Percentiles rank a stretch among this genome's conserved stretches.
Conservation (phyloP, 2,113 vertebrate species). For the Oryzias celebensis region DNA sequence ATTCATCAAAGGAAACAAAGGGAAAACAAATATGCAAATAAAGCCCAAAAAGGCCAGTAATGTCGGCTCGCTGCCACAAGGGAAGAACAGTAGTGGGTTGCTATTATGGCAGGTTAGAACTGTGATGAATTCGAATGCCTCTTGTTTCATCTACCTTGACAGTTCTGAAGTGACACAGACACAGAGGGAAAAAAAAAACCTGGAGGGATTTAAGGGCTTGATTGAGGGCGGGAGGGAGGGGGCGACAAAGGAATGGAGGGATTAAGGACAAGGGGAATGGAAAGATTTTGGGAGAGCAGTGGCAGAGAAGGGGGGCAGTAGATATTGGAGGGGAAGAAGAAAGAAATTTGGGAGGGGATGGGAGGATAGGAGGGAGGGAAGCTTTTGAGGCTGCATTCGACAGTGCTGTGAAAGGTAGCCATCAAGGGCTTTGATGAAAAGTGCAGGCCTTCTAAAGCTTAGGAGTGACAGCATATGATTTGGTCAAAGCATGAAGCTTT, state of each 20-base stretch:
- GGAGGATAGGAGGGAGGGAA: constrained; percentile 64
- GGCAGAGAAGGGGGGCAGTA: constrained; percentile 41
- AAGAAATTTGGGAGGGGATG: constrained; percentile 69
- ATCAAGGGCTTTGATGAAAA: constrained; percentile 78
- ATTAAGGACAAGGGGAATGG: constrained; percentile 70
- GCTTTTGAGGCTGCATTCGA: constrained; percentile 73
- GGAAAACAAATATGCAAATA: constrained; percentile 77
- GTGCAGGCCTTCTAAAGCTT: constrained; percentile 77
- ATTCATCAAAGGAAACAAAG: constrained; percentile 76
- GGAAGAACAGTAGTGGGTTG: constrained; percentile 59
- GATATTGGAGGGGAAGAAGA: constrained; percentile 68
- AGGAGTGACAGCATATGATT: constrained; percentile 79
- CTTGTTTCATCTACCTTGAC: constrained; percentile 75
- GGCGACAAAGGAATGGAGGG: constrained; percentile 44
- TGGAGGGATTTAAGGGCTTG: constrained; percentile 72
- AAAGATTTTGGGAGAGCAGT: constrained; percentile 51
- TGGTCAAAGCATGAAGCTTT: constrained; percentile 76
- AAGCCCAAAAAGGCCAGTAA: constrained; percentile 63
- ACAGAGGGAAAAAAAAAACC: constrained; percentile 30
- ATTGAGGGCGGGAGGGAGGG: constrained; percentile 59
- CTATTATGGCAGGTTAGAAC: constrained; percentile 63
- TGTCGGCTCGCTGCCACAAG: constrained; percentile 57
- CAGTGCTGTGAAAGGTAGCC: constrained; percentile 76
- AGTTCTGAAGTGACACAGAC: constrained; percentile 66
- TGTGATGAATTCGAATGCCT: constrained; percentile 71